Evolutionary conservation across 2,888 invertebrate species (phyloP).

Genomic region (Papilio elwesi): DNA sequence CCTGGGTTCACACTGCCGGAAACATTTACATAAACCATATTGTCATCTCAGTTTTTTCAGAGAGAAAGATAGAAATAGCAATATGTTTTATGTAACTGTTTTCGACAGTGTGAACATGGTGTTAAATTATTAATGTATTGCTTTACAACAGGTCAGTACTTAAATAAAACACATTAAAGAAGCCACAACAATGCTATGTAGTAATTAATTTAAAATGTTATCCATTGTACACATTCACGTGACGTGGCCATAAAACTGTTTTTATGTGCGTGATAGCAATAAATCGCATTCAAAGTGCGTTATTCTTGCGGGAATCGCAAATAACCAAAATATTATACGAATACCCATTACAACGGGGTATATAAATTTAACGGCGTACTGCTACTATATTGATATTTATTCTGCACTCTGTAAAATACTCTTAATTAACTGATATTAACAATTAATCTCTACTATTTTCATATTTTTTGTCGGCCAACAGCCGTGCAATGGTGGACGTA

Average conservation of each 20-base stretch:
- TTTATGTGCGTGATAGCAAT: slow-evolving; percentile 16
- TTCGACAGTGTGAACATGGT: too few relatives aligned
- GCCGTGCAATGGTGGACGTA: too few relatives aligned
- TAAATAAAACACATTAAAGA: background rate
- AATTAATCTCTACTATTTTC: too few relatives aligned
- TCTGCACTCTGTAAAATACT: background rate
- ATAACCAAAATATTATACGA: slow-evolving; percentile 20
- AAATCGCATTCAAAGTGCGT: slow-evolving; percentile 12
- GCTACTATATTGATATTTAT: slow-evolving; percentile 6
- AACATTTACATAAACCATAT: too few relatives aligned
- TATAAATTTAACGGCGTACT: slow-evolving; percentile 5
- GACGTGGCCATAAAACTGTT: slow-evolving; percentile 6
- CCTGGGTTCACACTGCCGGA: too few relatives aligned
- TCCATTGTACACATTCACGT: slow-evolving; percentile 18
- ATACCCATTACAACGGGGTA: slow-evolving; percentile 14
- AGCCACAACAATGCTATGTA: background rate
- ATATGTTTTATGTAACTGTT: too few relatives aligned
- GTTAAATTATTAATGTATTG: too few relatives aligned
- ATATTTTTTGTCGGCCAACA: too few relatives aligned
- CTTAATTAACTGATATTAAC: background rate
- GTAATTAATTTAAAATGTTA: background rate
- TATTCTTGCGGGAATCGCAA: slow-evolving; percentile 5
- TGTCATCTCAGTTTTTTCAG: too few relatives aligned
- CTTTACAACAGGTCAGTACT: too few relatives aligned
- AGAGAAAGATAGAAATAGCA: too few relatives aligned